Conservation (phyloP, 1,140 invertebrate species). For the Drosophila pseudoananassae region DNA sequence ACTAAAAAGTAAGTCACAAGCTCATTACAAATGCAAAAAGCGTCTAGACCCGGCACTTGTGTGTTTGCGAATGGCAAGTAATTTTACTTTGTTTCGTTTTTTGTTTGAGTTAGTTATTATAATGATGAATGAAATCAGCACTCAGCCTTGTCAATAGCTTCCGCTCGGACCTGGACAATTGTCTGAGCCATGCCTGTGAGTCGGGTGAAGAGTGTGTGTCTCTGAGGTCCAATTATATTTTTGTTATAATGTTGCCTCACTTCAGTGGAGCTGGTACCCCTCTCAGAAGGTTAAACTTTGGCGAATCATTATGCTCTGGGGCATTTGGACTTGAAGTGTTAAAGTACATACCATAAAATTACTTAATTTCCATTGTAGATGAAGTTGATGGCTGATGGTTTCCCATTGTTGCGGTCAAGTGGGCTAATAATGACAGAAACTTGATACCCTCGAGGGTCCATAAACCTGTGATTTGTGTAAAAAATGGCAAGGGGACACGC, state of each 20-base stretch:
- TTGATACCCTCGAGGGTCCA: conserved; percentile 25
- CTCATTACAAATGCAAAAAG: conserved; percentile 55
- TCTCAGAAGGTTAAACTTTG: conserved; percentile 38
- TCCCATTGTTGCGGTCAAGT: conserved; percentile 63
- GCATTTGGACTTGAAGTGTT: conserved; percentile 49
- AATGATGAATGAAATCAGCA: conserved; percentile 65
- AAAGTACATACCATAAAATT: conserved; percentile 50
- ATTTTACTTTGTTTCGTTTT: conserved; percentile 39
- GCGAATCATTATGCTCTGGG: conserved; percentile 52
- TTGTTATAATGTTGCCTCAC: conserved; percentile 34
- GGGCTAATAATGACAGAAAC: conserved; percentile 56
- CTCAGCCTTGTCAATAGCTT: conserved; percentile 68
- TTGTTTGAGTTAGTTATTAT: conserved; percentile 10
- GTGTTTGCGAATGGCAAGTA: conserved; percentile 62
- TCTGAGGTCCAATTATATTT: conserved; percentile 69
- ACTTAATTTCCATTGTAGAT: conserved; percentile 45
- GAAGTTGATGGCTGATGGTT: conserved; percentile 31
- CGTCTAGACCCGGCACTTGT: conserved; percentile 10
- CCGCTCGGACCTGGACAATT: conserved; percentile 55
- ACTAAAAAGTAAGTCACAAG: conserved; percentile 47
- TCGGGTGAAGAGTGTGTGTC: conserved; percentile 34
- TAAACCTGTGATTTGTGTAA: conserved; percentile 35
- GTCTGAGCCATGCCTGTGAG: conserved; percentile 51
- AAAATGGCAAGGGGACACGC: conserved; percentile 17
- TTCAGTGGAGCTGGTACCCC: conserved; percentile 14